Base-by-base conservation (phyloP, 2,797 vertebrate species). In the Diceros bicornis region DNA sequence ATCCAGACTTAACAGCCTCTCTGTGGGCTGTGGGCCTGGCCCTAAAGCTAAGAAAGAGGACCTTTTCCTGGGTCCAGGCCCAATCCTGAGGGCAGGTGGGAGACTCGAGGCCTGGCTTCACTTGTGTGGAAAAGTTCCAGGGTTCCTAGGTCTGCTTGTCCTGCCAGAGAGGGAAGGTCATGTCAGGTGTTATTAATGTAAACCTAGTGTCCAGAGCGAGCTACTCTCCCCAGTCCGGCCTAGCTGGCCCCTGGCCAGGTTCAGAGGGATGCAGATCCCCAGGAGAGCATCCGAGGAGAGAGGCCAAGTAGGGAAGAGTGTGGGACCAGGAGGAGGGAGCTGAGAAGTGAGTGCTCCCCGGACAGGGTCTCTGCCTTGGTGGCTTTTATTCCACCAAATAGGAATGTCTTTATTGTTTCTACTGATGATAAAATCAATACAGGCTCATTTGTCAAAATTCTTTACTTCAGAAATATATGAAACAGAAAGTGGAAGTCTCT, bases 381-480 rank as follows among this genome's bases (percentile, higher is more conserved):
- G 74, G 25, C 32, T 86, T 95, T 94, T 86, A 61, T 85, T 89
- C 29, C 29, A 72, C 17, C n/a, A 34, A 81, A 82, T 0, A 78
- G 69, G 57, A 86, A 37, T 66, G 50, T 44, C 37, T 89, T 75
- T 87, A 25, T 75, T 57, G 32, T 29, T 95, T 93, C 74, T 82
- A 88, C 57, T 74, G 57, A 29, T 78, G 69, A 61, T 62, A 59
- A 85, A 95, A 96, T 29, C 83, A 62, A 78, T 29, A 32, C 6
- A 44, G 41, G 29, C n/a, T 96, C 21, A 34, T 74, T 20, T 84
- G 90, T 77, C 91, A 92, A 85, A 47, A 85, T 78, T 62, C 52
- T 88, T 94, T 66, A 71, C 83, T 37, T 88, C 18, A 20, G 55
- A 91, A 97, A 61, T 79, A 37, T n/a, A 32, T 5, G 64, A 72